These are phyloP conservation scores for Drosophila neoperkinsi DNA, from an alignment of 2,888 invertebrate species.

Conservation along the genomic window DNA sequence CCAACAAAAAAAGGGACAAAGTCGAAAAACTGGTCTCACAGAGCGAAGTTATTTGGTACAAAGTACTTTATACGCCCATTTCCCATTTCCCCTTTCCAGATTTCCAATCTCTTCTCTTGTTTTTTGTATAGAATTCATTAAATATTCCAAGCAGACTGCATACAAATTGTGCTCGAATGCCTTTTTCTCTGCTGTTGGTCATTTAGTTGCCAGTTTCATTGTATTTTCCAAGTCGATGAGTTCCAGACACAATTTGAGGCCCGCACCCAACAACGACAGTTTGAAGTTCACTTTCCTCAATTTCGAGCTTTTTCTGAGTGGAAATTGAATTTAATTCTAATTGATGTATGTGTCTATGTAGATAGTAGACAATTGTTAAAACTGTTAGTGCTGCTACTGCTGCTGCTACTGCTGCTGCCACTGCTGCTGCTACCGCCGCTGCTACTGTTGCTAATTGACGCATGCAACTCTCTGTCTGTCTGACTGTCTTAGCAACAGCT, in stretches of 20 bases:
- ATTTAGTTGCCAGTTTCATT: constrained; percentile 70
- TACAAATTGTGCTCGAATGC: constrained; percentile 53
- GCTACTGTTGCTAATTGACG: constrained; percentile 58
- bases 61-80: constrained; percentile 1
- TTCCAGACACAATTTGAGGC: constrained; percentile 20
- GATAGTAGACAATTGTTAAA: background rate
- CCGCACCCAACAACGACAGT: background rate
- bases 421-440: constrained; percentile 14
- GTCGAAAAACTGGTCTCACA: constrained; percentile 28
- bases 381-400: constrained; percentile 6
- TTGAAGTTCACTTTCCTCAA: constrained; percentile 2
- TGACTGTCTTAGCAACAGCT: constrained; percentile 20
- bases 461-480: constrained; percentile 32
- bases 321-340: constrained; percentile 69
- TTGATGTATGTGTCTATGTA: constrained; percentile 26
- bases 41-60: background rate
- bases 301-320: constrained; percentile 25
- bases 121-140: constrained; percentile 61
- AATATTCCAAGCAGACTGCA: constrained; percentile 67
- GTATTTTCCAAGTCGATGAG: constrained; percentile 54
- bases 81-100: background rate
- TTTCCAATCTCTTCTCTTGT: background rate
- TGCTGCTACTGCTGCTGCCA: constrained; percentile 5
- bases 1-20: constrained; percentile 1
- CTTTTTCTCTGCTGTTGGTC: constrained; percentile 51